Percentiles rank a stretch among this genome's conserved stretches.
phyloP scores from a whole-genome alignment of 2,797 vertebrate species.

The Gorsachius magnificus region DNA sequence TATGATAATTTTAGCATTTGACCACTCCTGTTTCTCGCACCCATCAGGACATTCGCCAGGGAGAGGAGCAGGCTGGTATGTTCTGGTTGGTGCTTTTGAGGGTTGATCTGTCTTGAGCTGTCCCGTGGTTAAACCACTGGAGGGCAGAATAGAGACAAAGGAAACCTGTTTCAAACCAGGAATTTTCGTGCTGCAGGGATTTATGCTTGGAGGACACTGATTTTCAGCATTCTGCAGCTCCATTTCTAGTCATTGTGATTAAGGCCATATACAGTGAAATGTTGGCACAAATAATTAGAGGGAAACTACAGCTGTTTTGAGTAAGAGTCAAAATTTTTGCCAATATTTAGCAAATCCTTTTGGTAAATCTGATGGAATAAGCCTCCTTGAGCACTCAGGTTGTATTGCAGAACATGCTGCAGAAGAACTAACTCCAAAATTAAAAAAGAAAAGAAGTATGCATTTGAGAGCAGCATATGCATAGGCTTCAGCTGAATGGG shows the following conservation, averaged over 20 bases:
- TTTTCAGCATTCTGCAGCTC: not conserved
- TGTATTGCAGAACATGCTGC: not conserved
- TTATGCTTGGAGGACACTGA: not conserved
- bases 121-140: conserved; percentile 37
- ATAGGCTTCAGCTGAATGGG: not conserved
- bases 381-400: not conserved
- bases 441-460: not conserved
- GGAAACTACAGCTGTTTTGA: not conserved
- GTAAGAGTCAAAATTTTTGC: not conserved
- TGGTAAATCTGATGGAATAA: not conserved
- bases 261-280: not conserved
- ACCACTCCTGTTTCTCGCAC: not conserved
- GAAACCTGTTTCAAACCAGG: not conserved
- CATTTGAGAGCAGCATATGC: not conserved
- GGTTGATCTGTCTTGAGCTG: not conserved
- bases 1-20: not conserved
- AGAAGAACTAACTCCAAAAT: not conserved
- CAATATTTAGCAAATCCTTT: not conserved
- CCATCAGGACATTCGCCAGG: not conserved
- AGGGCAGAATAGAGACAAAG: conserved; percentile 58
- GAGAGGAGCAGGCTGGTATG: not conserved
- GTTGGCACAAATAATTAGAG: not conserved
- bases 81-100: not conserved
- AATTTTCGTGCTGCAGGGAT: not conserved
- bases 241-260: not conserved